Percentiles rank a stretch among this genome's conserved stretches.
These are phyloP conservation scores for Drosophila koepferae DNA, from an alignment of 2,888 invertebrate genomes.

Conservation along the genomic window DNA sequence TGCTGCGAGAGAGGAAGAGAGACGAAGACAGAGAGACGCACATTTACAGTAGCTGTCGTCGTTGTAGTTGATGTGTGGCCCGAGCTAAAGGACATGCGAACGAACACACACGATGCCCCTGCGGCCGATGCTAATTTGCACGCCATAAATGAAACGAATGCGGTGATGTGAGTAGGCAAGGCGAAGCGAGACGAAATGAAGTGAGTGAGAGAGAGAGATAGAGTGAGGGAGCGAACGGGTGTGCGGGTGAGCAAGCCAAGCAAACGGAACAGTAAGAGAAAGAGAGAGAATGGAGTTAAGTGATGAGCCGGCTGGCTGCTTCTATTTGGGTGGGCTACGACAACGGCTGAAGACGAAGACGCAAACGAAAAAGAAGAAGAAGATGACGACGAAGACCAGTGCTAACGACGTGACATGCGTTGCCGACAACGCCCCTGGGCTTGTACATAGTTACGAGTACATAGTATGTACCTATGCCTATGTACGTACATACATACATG, in stretches of 20 bases:
- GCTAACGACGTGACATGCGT: slow-evolving; percentile 55
- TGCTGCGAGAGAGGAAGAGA: background rate
- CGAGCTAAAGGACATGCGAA: slow-evolving; percentile 63
- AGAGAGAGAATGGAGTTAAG: slow-evolving; percentile 45
- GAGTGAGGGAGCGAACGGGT: background rate
- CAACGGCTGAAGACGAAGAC: slow-evolving; percentile 15
- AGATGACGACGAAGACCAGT: slow-evolving; percentile 18
- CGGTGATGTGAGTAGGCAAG: slow-evolving; percentile 56
- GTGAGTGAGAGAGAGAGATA: background rate
- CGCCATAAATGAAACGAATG: slow-evolving; percentile 79
- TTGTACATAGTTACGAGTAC: slow-evolving; percentile 27
- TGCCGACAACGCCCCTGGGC: slow-evolving; percentile 59
- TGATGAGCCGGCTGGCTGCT: slow-evolving; percentile 49
- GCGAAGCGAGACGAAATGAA: slow-evolving; percentile 8
- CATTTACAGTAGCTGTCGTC: slow-evolving; percentile 54
- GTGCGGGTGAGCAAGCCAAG: no score
- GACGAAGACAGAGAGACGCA: background rate
- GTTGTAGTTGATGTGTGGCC: slow-evolving; percentile 50
- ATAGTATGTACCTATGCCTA: background rate
- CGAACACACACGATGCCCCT: slow-evolving; percentile 66
- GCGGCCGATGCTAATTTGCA: slow-evolving; percentile 77
- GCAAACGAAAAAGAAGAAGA: slow-evolving; percentile 12
- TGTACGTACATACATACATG: background rate
- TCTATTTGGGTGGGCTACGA: slow-evolving; percentile 53
- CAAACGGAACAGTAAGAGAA: no score